These are phyloP conservation scores for Cladorhizidae sp. DNA, from an alignment of 37 sponge, comb jelly and placozoan genomes.

Conservation along the genomic window DNA sequence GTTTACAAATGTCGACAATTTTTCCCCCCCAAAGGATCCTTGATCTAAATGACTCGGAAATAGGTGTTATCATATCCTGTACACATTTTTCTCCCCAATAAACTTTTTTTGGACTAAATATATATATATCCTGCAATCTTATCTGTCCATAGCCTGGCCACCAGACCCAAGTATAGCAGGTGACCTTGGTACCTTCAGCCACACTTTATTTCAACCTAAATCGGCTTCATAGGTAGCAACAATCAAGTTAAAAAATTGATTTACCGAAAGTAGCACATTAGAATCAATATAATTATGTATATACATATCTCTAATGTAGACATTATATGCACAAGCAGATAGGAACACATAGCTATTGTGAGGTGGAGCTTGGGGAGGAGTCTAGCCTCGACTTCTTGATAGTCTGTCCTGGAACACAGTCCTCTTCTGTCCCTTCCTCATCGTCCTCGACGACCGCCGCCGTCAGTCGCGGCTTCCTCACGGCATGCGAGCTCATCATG, in stretches of 20 bases:
- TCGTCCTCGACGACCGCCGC: neutral
- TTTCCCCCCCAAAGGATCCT: too few species aligned
- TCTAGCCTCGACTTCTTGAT: constrained; percentile 10
- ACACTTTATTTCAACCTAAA: too few species aligned
- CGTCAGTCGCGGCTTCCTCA: neutral
- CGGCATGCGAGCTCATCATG: constrained; percentile 26
- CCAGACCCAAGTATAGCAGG: too few species aligned
- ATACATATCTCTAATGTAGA: too few species aligned
- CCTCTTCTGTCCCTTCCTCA: neutral
- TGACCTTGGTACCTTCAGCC: neutral
- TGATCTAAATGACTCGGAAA: too few species aligned
- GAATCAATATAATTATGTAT: neutral
- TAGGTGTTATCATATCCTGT: too few species aligned
- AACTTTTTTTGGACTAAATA: too few species aligned
- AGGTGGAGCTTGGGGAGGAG: constrained; percentile 2
- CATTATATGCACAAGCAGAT: too few species aligned
- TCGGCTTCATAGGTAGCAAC: neutral
- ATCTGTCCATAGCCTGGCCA: too few species aligned
- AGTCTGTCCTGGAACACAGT: neutral
- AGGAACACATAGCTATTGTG: neutral
- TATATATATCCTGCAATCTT: too few species aligned
- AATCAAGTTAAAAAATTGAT: neutral
- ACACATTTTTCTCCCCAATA: too few species aligned
- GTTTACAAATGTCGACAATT: too few species aligned
- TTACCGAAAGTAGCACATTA: neutral